Evolutionary conservation across 1,140 invertebrate genomes (phyloP).

Genomic region (Planococcus citri): DNA sequence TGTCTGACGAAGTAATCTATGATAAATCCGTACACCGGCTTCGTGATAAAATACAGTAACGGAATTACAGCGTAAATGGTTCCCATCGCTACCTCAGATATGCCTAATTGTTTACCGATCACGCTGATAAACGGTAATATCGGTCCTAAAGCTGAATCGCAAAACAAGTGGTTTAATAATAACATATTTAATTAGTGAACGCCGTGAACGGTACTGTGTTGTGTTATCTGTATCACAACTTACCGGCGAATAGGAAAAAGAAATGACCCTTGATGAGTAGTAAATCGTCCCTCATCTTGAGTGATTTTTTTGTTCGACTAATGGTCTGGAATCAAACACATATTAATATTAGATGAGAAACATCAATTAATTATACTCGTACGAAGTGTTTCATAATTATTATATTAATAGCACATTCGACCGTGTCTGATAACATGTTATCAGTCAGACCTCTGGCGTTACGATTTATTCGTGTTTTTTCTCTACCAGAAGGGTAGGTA

Average conservation of each 20-base stretch:
- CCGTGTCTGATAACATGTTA: background rate
- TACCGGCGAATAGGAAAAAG: conserved; percentile 70
- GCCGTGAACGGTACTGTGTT: too few species aligned
- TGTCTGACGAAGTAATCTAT: conserved; percentile 47
- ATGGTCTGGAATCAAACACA: too few species aligned
- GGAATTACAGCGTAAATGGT: conserved; percentile 53
- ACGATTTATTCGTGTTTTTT: background rate
- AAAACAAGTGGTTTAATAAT: conserved; percentile 21
- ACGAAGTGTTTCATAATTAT: too few species aligned
- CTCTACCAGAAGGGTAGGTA: too few species aligned
- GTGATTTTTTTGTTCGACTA: background rate
- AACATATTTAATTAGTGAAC: too few species aligned
- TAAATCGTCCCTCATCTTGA: conserved; percentile 40
- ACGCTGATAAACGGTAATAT: conserved; percentile 59
- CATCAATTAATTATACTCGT: too few species aligned
- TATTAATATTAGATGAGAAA: too few species aligned
- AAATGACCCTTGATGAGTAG: conserved; percentile 66
- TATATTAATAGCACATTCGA: too few species aligned
- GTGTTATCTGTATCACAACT: conserved; percentile 31
- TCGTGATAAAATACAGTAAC: conserved; percentile 54
- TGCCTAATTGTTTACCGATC: conserved; percentile 57
- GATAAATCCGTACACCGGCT: conserved; percentile 55
- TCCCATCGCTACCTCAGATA: conserved; percentile 58
- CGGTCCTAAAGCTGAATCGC: conserved; percentile 54
- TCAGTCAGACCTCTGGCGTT: background rate